Evolutionary conservation across 1,140 invertebrate species (phyloP).

Genomic region (Zeugodacus cucurbitae): DNA sequence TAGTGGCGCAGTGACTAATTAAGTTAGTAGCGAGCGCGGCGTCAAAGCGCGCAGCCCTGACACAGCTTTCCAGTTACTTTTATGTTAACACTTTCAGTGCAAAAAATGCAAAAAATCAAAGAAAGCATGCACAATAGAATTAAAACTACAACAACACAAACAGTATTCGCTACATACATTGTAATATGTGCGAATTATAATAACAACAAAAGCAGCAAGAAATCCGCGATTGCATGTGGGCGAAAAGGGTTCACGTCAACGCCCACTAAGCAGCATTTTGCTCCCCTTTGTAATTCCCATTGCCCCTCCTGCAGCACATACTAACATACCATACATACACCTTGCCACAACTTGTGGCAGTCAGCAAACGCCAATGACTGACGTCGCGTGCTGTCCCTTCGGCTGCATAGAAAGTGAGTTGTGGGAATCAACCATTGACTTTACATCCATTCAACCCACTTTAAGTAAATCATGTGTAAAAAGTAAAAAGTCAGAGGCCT

Average conservation of each 20-base stretch:
- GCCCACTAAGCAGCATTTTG: constrained; percentile 6
- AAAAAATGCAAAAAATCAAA: not conserved
- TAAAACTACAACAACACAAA: not conserved
- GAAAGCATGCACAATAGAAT: constrained; percentile 2
- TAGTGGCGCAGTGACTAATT: constrained; percentile 4
- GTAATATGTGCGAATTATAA: not conserved
- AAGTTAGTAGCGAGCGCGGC: not conserved
- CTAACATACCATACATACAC: not conserved
- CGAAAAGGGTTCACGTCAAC: constrained; percentile 30
- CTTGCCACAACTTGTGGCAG: not conserved
- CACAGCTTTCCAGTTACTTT: constrained; percentile 13
- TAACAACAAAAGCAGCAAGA: not conserved
- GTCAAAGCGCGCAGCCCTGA: not conserved
- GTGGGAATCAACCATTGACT: not conserved
- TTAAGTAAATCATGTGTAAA: constrained; percentile 23
- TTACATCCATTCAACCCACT: constrained; percentile 19
- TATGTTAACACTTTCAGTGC: constrained; percentile 16
- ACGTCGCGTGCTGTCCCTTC: constrained; percentile 5
- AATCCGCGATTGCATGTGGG: not conserved
- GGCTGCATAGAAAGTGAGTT: constrained; percentile 11
- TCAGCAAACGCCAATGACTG: not conserved
- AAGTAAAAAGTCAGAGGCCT: constrained; percentile 1
- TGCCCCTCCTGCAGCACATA: not conserved
- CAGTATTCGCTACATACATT: not conserved
- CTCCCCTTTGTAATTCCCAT: not conserved